These are phyloP conservation scores for Noturus placidus DNA, from an alignment of 2,113 vertebrate genomes.

Conservation along the genomic window DNA sequence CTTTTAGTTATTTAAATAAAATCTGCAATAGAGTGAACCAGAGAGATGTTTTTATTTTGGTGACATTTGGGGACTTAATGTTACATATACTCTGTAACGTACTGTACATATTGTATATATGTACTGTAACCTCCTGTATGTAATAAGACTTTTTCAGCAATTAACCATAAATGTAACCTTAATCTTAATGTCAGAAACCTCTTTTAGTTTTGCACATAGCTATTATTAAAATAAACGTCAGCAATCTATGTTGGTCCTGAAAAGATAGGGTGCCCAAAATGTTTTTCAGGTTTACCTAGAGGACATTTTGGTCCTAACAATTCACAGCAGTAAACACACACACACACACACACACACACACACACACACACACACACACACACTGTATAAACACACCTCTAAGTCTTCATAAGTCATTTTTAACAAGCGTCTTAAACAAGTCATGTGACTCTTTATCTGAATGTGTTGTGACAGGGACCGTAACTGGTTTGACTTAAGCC, in stretches of 20 bases:
- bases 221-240: neutral
- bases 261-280: neutral
- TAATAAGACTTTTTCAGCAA: no score
- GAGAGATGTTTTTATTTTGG: neutral
- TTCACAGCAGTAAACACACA: neutral
- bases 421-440: neutral
- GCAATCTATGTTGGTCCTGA: neutral
- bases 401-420: neutral
- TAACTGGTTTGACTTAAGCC: neutral
- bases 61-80: neutral
- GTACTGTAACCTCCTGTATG: no score
- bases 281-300: neutral
- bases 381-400: neutral
- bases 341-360: conserved; percentile 7
- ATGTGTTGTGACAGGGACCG: neutral
- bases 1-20: neutral
- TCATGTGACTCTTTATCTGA: neutral
- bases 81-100: neutral
- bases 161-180: neutral
- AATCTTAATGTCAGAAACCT: neutral
- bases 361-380: conserved; percentile 9
- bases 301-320: neutral
- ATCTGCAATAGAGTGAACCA: neutral
- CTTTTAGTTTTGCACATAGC: neutral
- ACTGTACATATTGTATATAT: neutral